Conservation (phyloP, 1,140 invertebrate genomes). For the Pseudomyrmex flavicornis region DNA sequence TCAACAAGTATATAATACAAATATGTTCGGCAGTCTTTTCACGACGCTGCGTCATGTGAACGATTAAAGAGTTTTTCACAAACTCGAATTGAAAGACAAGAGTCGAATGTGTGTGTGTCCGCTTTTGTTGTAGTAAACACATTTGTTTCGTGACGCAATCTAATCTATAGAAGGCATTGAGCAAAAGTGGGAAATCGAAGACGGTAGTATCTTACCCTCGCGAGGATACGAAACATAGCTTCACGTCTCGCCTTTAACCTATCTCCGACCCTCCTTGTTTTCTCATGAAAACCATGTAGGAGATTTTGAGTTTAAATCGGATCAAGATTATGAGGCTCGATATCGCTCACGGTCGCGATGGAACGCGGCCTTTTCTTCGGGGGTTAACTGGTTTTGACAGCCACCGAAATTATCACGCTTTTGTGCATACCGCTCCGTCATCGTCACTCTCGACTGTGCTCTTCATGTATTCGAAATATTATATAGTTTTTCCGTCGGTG, state of each 20-base stretch:
- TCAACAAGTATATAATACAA: no score
- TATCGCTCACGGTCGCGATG: constrained; percentile 66
- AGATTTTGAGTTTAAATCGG: constrained; percentile 65
- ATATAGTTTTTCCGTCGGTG: not conserved
- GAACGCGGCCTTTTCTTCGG: constrained; percentile 63
- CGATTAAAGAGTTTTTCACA: no score
- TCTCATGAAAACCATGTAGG: constrained; percentile 26
- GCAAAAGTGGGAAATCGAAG: constrained; percentile 69
- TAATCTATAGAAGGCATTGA: not conserved
- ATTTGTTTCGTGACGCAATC: constrained; percentile 38
- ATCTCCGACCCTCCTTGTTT: not conserved
- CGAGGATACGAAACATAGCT: constrained; percentile 68
- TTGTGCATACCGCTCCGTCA: constrained; percentile 58
- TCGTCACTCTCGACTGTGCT: constrained; percentile 14
- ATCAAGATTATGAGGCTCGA: constrained; percentile 74
- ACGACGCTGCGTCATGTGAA: no score
- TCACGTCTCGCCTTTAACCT: constrained; percentile 75
- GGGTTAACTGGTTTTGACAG: constrained; percentile 71
- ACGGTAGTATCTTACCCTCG: constrained; percentile 56
- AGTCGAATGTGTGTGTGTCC: constrained; percentile 26
- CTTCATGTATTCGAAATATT: not conserved
- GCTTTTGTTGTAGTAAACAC: constrained; percentile 46
- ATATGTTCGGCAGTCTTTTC: no score
- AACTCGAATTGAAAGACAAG: constrained; percentile 1
- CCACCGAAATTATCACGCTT: constrained; percentile 55